phyloP scores from a whole-genome alignment of 2,888 invertebrate species.

The Leucophenga maculata region DNA sequence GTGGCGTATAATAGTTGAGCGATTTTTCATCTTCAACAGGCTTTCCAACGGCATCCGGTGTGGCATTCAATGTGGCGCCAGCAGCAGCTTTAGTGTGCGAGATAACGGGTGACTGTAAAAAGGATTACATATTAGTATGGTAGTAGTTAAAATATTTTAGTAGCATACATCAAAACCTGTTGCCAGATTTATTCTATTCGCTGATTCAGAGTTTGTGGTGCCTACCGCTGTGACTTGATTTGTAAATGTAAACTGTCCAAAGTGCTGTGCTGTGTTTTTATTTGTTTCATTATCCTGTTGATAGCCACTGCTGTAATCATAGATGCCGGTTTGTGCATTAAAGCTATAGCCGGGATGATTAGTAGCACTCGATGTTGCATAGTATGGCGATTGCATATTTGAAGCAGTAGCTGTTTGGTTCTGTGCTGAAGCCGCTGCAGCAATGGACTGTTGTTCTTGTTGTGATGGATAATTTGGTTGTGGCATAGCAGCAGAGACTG shows the following conservation, averaged over 20 bases:
- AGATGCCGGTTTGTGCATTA: conserved; percentile 75
- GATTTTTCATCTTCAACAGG: conserved; percentile 27
- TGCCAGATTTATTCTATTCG: conserved; percentile 62
- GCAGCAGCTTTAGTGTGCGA: conserved; percentile 62
- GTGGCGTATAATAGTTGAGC: conserved; percentile 64
- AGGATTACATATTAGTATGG: background rate
- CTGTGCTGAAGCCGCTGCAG: background rate
- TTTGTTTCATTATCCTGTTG: conserved; percentile 64
- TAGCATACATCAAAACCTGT: conserved; percentile 67
- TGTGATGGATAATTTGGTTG: background rate
- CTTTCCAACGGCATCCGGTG: background rate
- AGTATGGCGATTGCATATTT: conserved; percentile 28
- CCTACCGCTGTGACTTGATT: conserved; percentile 51
- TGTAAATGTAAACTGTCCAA: conserved; percentile 64
- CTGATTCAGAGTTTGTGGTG: conserved; percentile 67
- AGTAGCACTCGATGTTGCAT: conserved; percentile 34
- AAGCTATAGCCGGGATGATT: conserved; percentile 78
- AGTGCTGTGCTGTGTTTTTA: conserved; percentile 47
- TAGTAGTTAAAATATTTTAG: background rate
- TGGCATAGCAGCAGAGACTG: background rate
- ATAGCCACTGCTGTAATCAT: conserved; percentile 78
- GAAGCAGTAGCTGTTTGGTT: conserved; percentile 19
- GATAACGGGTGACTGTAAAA: conserved; percentile 61
- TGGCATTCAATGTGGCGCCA: conserved; percentile 22
- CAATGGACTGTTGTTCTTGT: background rate